These are phyloP conservation scores for Hylia prasina DNA, from an alignment of 2,113 vertebrate genomes.

Conservation along the genomic window DNA sequence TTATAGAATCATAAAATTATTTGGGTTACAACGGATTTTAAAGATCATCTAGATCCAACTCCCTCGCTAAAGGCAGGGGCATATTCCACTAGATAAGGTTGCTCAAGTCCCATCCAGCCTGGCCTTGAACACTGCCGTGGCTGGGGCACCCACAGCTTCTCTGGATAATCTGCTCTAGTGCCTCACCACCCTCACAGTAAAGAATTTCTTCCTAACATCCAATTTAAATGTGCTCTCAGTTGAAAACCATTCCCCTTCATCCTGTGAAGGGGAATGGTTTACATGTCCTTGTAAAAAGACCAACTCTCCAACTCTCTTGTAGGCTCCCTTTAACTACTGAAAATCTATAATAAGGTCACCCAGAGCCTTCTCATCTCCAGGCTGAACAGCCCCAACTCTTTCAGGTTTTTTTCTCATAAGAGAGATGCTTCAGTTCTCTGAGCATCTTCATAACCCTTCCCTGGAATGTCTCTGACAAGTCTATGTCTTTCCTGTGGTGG, in stretches of 20 bases:
- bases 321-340: background rate
- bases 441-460: background rate
- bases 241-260: background rate
- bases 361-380: background rate
- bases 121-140: fast-evolving
- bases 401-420: background rate
- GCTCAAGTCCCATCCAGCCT: background rate
- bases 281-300: background rate
- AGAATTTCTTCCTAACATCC: background rate
- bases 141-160: background rate
- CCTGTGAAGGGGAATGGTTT: no score
- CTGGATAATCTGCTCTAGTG: background rate
- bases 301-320: background rate
- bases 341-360: background rate
- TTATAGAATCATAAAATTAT: background rate
- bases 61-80: background rate
- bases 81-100: no score
- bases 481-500: background rate
- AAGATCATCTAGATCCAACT: background rate
- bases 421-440: background rate
- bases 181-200: background rate
- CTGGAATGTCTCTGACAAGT: background rate
- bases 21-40: background rate
- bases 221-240: background rate
- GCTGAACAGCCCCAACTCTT: background rate